Percentiles rank a stretch among this genome's conserved stretches.
Conservation (phyloP, 2,888 invertebrate genomes). For the Meloe dianella region DNA sequence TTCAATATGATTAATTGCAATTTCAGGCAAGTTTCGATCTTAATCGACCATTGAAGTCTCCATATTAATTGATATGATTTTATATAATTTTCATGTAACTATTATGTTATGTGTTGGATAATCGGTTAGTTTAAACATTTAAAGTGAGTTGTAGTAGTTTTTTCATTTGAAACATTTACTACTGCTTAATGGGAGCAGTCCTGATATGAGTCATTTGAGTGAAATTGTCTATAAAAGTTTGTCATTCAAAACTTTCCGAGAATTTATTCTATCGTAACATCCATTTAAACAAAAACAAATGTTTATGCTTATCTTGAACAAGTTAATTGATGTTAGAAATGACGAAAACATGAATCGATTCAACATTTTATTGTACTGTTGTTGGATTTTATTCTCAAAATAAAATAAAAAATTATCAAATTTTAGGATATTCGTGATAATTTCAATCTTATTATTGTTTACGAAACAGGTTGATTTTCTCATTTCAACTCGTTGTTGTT, state of each 20-base stretch:
- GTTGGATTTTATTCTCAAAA: not conserved
- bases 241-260: not conserved
- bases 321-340: conserved; percentile 24
- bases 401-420: not conserved
- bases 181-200: not conserved
- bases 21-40: not conserved
- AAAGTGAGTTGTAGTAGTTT: too few species aligned
- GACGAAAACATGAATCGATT: conserved; percentile 30
- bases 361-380: conserved; percentile 22
- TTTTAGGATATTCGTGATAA: not conserved
- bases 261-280: not conserved
- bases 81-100: not conserved
- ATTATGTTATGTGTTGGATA: not conserved
- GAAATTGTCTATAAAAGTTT: not conserved
- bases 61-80: not conserved
- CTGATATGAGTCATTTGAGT: not conserved
- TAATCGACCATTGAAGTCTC: not conserved
- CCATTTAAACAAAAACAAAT: conserved; percentile 23
- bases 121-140: too few species aligned
- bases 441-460: not conserved
- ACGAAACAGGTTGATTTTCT: conserved; percentile 2
- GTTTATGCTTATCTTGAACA: conserved; percentile 25
- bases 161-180: not conserved
- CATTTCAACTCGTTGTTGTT: not conserved
- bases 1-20: too few species aligned